A percentile compares a stretch with the other conserved stretches of the same genome.
These are phyloP conservation scores for Nematostella vectensis DNA, from an alignment of 92 coral and sea anemone species.

Conservation along the genomic window DNA sequence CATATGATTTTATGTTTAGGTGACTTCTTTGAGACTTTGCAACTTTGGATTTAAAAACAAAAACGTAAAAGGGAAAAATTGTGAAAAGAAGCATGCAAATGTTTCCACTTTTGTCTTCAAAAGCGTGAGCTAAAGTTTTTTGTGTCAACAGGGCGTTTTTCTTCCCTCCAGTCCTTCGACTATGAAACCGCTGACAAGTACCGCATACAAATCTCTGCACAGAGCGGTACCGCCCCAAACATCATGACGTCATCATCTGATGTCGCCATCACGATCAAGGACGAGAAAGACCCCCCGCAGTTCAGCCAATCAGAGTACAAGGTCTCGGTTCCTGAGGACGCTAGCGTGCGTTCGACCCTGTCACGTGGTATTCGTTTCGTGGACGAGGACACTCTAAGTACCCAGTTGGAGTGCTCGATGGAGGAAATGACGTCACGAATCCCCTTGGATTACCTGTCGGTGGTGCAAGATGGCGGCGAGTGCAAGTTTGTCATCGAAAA, in stretches of 20 bases:
- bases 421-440: conserved; percentile 32
- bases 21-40: too few relatives aligned
- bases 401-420: conserved; percentile 50
- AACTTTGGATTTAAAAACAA: too few relatives aligned
- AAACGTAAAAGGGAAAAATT: too few relatives aligned
- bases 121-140: too few relatives aligned
- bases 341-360: conserved; percentile 29
- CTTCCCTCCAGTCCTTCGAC: conserved; percentile 21
- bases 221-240: conserved; percentile 31
- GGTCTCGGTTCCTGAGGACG: conserved; percentile 24
- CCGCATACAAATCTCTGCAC: conserved; percentile 39
- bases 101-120: too few relatives aligned
- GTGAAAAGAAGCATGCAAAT: too few relatives aligned
- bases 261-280: conserved; percentile 37
- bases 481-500: conserved; percentile 53
- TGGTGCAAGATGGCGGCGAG: conserved; percentile 27
- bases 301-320: conserved; percentile 27
- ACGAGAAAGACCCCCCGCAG: conserved; percentile 49
- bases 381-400: conserved; percentile 39
- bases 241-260: conserved; percentile 37
- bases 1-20: too few relatives aligned
- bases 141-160: background rate
- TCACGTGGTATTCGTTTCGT: conserved; percentile 39
- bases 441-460: conserved; percentile 32
- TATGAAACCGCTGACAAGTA: conserved; percentile 51